Conservation (phyloP, 53 echinoderm and acorn worm genomes). For the Luidia sarsii region DNA sequence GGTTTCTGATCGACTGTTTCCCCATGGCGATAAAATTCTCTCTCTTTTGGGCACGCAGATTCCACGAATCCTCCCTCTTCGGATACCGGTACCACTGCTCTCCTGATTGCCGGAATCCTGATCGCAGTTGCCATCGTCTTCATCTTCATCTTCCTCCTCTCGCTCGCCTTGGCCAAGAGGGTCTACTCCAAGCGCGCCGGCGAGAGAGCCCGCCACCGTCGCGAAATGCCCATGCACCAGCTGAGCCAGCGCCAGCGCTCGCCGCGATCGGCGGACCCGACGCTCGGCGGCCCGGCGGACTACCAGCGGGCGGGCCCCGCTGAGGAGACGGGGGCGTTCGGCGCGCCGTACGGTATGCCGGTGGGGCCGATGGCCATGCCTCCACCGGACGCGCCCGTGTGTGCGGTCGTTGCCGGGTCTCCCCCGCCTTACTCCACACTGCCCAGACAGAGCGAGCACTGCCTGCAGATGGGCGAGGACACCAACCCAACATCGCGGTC, state of each 20-base stretch:
- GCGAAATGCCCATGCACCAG: background rate
- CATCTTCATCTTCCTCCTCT: conserved; percentile 7
- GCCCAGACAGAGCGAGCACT: conserved; percentile 5
- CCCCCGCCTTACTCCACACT: conserved; percentile 39
- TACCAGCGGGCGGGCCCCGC: too few relatives aligned
- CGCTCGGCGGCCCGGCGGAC: background rate
- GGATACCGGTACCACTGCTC: too few relatives aligned
- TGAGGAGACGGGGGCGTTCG: too few relatives aligned
- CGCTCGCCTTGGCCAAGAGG: conserved; percentile 34
- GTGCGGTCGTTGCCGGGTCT: background rate
- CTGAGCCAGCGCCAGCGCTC: too few relatives aligned
- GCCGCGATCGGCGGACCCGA: background rate
- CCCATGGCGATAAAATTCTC: too few relatives aligned
- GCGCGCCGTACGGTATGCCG: background rate
- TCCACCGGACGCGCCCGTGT: background rate
- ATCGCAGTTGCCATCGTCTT: background rate
- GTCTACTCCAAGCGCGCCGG: conserved; percentile 20
- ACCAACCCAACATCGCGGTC: conserved; percentile 26
- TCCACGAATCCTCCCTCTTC: too few relatives aligned
- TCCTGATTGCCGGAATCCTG: background rate
- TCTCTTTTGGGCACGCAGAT: too few relatives aligned
- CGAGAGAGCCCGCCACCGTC: conserved; percentile 6
- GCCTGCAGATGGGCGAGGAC: conserved; percentile 20
- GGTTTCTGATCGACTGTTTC: too few relatives aligned
- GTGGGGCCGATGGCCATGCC: background rate